Percentiles rank a stretch among this genome's conserved stretches.
Evolutionary conservation across 1,140 invertebrate species (phyloP).

Genomic region (Holotrichia oblita): DNA sequence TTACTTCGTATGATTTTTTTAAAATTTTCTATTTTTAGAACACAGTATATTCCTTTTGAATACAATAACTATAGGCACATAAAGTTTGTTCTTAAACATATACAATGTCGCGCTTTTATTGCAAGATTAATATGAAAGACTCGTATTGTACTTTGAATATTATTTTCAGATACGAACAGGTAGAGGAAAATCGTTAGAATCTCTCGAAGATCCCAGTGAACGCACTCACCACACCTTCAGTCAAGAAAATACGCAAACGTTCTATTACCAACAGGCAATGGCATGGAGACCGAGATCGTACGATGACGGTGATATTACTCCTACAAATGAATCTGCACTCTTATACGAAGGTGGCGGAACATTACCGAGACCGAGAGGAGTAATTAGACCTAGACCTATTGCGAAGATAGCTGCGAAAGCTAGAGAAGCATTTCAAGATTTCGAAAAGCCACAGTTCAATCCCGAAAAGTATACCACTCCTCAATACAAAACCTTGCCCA

Average conservation of each 20-base stretch:
- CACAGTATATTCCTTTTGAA: too few relatives aligned
- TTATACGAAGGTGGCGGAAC: constrained; percentile 79
- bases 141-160: neutral
- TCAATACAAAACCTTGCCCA: constrained; percentile 64
- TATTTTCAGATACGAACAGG: constrained; percentile 71
- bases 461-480: constrained; percentile 56
- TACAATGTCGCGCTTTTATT: too few relatives aligned
- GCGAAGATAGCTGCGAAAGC: constrained; percentile 80
- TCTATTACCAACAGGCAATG: constrained; percentile 63
- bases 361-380: constrained; percentile 81
- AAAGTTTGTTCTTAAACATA: too few relatives aligned
- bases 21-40: too few relatives aligned
- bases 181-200: constrained; percentile 86
- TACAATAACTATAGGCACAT: too few relatives aligned
- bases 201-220: constrained; percentile 75
- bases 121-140: too few relatives aligned
- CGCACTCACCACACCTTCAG: constrained; percentile 72
- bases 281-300: constrained; percentile 82
- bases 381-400: constrained; percentile 84
- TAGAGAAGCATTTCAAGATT: constrained; percentile 61
- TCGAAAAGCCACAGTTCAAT: constrained; percentile 62
- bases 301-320: constrained; percentile 89
- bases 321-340: constrained; percentile 78
- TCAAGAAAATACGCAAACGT: constrained; percentile 65
- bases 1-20: too few relatives aligned